phyloP scores from a whole-genome alignment of 2,888 invertebrate genomes.

The Drosophila lacicola region DNA sequence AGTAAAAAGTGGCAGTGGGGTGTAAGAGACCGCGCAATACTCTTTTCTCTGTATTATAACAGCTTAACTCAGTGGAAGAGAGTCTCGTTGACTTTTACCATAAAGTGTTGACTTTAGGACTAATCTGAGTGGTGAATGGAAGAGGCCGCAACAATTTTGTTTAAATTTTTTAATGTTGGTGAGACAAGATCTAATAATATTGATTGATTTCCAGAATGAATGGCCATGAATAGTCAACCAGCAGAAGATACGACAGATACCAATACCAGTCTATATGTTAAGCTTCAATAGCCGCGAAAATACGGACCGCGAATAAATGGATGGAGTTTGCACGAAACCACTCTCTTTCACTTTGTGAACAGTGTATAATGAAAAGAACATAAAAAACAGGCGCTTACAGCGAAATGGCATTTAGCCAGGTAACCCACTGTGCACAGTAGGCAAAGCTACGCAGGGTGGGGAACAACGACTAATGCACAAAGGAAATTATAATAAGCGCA shows the following conservation, averaged over 20 bases:
- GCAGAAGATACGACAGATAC: too few species aligned
- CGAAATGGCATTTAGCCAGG: conserved; percentile 62
- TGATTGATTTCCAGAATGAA: too few species aligned
- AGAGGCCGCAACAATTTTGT: too few species aligned
- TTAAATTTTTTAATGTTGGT: too few species aligned
- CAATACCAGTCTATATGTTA: too few species aligned
- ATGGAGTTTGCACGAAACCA: not conserved
- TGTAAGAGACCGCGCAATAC: not conserved
- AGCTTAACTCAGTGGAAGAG: too few species aligned
- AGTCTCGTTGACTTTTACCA: not conserved
- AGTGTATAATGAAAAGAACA: conserved; percentile 18
- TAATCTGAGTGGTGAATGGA: too few species aligned
- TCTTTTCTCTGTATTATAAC: not conserved
- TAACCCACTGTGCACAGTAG: conserved; percentile 77
- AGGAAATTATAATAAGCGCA: conserved; percentile 74
- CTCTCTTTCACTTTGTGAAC: not conserved
- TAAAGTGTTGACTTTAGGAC: too few species aligned
- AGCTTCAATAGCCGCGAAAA: too few species aligned
- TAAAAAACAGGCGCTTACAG: conserved; percentile 52
- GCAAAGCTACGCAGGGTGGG: conserved; percentile 18
- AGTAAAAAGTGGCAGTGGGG: not conserved
- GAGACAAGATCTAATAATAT: too few species aligned
- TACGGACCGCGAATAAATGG: too few species aligned
- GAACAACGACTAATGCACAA: conserved; percentile 63
- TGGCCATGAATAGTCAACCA: too few species aligned